Evolutionary conservation across 2,888 invertebrate genomes (phyloP), one percentile per base, ranked within the genome.

Genomic region (Salpingus planirostris): DNA sequence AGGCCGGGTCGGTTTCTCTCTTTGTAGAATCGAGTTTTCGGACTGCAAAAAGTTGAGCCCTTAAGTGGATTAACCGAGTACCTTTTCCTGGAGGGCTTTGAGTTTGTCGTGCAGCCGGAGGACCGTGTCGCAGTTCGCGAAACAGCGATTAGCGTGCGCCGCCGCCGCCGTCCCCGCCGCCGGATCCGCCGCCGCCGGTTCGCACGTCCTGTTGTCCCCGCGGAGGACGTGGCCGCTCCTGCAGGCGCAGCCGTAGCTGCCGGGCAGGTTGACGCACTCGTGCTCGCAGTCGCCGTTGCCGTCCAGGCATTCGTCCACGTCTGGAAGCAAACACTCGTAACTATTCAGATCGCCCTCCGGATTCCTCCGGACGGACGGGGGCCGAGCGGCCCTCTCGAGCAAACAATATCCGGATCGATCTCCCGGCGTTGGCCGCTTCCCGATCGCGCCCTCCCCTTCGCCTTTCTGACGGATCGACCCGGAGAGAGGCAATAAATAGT

Each of bases 231-330:
- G 71, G 2, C 78, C 78, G 4, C 63, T 47, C 2, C 61, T 48
- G 52, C 81, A 81, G 38, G 65, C 65, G 60, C 81, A 81, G 47
- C 68, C 68, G 56, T 68, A 71, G 13, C 70, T 68, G 2, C 76
- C 78, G 2, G 67, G 65, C 43, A 70, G 71, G 55, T 80, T 80
- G 34, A 74, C 62, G 48, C 82, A 82, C 10, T 59, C 64, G 41
- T 80, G 76, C 36, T 74, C 70, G 50, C 82, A 82, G 8, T 74
- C 76, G 1, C 76, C 76, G 42, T 75, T 76, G 44, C 69, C 63
- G 11, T 53, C 59, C 29, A 50, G 35, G 46, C 77, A 77, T 53
- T 77, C 76, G 51, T 77, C 65, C 21, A 71, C 57, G 48, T 77
- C 75, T 75, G 57, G 4, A 5, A 8, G 8, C 18, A 18, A 18